Evolutionary conservation across 2,888 invertebrate genomes (phyloP), one percentile per base, ranked within the genome.

Genomic region (Dryobotodes eremita): DNA sequence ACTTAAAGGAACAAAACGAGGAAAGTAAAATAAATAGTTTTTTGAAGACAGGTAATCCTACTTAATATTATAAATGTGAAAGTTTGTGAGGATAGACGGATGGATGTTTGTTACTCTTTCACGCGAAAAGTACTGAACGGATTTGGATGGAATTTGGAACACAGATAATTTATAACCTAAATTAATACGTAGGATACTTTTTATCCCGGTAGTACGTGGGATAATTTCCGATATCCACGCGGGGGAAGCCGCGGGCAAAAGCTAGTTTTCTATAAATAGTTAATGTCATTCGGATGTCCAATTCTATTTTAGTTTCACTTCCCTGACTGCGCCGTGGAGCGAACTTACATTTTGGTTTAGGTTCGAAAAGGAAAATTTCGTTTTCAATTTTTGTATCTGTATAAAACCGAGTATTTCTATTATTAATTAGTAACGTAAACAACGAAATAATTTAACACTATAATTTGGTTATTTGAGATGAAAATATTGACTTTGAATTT

Each of bases 261-360:
- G 2, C 31, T 36, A 36, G 31, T 3, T 23, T 42, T 59, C 48
- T 59, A 79, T 59, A 77, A 79, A 79, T 77, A 80, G 71, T 17
- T 3, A n/a, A 26, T 50, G 76, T 55, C 76, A 53, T 71, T 55
- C 46, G 61, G 77, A 77, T 59, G 80, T 77, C 68, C 73, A 50
- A 65, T 59, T 65, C 79, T 81, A 79, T 81, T 59, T 79, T 20
- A 13, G 23, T n/a, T n/a, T 23, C 71, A 46, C 50, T 65, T 72
- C 59, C 81, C 65, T 72, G 23, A 46, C n/a, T 53, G 26, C 11
- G 4, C 0, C 46, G 50, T 17, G 20, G 26, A n/a, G 57, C 0
- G 11, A 31, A 59, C 31, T 82, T 82, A 15, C 26, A 74, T 7
- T 68, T 42, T 23, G 1, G 50, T 20, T 42, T 42, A 26, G 42